Base-by-base conservation (phyloP, 1,140 invertebrate species). In the Drosophila mojavensis region DNA sequence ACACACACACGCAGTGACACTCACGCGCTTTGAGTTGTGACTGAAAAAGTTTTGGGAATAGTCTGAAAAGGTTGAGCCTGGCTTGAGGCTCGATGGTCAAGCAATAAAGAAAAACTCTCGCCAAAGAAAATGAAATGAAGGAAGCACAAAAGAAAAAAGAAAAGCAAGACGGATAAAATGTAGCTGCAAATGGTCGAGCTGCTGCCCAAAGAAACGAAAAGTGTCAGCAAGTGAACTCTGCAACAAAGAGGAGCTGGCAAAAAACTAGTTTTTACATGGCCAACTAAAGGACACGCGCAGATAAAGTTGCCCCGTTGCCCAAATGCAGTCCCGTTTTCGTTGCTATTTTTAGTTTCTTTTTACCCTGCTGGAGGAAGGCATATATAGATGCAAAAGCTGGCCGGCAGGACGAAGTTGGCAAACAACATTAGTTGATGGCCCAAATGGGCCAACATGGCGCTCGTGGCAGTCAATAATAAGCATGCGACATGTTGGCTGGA, bases 351-450 rank as follows among this genome's bases (percentile, higher is more conserved):
- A 0, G 9, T 36, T 59, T 41, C 50, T 30, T 6, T 33, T 9
- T 9, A 9, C 6, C 2, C 33, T 10, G 33, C 5, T 30, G 28
- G 4, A 30, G 26, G 17, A n/a, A 20, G 33, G 70, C 62, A 47
- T 47, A 63, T 50, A 76, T 47, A 63, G 54, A 76, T 81, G 75
- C 79, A 79, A 88, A 39, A 88, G 47, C 62, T 17, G 24, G 58
- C 47, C 75, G 58, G 43, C 75, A 65, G 77, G 79, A 54, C 73
- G 26, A 88, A 88, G 84, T 88, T 88, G 76, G 76, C 83, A 89
- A 88, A 88, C 83, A 88, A 89, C 84, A 88, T 88, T 88, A 88
- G 83, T 88, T 88, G 83, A 88, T 88, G 83, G 83, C 84, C 83
- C 72, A 86, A 86, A 86, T 86, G 83, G 83, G 83, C 79, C 83